Evolutionary conservation across 2,113 vertebrate genomes (phyloP).

Genomic region (Nothoprocta perdicaria): DNA sequence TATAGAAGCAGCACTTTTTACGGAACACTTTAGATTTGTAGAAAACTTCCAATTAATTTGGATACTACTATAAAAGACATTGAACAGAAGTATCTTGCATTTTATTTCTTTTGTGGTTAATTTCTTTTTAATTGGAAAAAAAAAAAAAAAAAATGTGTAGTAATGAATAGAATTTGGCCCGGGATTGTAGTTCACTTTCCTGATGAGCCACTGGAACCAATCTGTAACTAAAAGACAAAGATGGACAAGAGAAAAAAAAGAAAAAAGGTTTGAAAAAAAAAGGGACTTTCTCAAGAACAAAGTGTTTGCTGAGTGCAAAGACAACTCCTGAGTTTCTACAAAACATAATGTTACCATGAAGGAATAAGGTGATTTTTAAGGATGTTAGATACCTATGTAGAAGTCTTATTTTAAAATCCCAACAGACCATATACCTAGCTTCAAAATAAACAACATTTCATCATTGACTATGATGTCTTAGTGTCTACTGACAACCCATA

Average conservation of each 20-base stretch:
- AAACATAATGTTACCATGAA: background rate
- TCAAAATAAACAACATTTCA: background rate
- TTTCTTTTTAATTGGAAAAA: background rate
- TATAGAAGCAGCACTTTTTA: fast-evolving
- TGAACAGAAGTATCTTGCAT: no score
- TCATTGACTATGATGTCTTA: background rate
- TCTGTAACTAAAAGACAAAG: background rate
- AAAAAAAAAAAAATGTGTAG: no score
- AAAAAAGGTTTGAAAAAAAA: background rate
- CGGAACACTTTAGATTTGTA: background rate
- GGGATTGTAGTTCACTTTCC: background rate
- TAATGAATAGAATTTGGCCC: no score
- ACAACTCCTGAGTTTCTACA: background rate
- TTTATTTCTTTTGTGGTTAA: no score
- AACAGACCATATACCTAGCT: background rate
- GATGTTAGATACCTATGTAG: background rate
- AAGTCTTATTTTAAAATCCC: background rate
- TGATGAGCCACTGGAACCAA: background rate
- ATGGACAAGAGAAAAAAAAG: background rate
- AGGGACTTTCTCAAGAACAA: background rate
- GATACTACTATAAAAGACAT: background rate
- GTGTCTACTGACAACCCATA: background rate
- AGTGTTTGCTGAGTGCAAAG: background rate
- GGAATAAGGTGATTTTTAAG: background rate
- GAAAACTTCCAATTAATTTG: background rate